A percentile compares a stretch with the other conserved stretches of the same genome.
Conservation (phyloP, 2,113 vertebrate species). For the Campylomormyrus tamandua region DNA sequence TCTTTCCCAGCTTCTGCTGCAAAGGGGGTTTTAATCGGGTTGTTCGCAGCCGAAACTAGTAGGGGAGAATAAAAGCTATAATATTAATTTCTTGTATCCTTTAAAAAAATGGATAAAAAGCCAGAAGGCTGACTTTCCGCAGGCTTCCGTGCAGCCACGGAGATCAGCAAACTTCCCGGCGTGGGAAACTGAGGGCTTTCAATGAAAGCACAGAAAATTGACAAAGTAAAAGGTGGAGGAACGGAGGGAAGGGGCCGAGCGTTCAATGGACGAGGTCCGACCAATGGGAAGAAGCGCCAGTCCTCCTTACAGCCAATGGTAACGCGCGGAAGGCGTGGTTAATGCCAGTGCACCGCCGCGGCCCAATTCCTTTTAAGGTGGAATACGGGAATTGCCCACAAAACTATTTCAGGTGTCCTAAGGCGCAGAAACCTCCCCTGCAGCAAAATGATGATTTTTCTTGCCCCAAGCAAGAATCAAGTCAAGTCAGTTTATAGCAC, state of each 20-base stretch:
- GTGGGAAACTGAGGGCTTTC: slow-evolving; percentile 43
- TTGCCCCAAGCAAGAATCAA: background rate
- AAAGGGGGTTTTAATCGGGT: background rate
- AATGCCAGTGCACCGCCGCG: background rate
- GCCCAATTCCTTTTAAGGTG: slow-evolving; percentile 46
- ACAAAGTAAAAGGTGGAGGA: slow-evolving; percentile 66
- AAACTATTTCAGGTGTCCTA: background rate
- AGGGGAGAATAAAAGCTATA: background rate
- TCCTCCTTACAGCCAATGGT: slow-evolving; percentile 46
- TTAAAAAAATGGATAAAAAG: background rate
- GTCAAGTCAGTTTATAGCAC: background rate
- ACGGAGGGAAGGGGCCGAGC: slow-evolving; percentile 10
- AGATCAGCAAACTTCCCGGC: slow-evolving; percentile 27
- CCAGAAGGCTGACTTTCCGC: background rate
- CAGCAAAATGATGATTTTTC: background rate
- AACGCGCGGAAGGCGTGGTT: slow-evolving; percentile 36
- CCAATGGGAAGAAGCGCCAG: slow-evolving; percentile 46
- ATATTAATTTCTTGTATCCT: background rate
- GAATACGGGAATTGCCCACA: slow-evolving; percentile 23
- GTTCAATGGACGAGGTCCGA: slow-evolving; percentile 44
- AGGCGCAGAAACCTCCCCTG: background rate
- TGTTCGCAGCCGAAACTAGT: background rate
- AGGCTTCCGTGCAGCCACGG: background rate
- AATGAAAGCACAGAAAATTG: slow-evolving; percentile 57
- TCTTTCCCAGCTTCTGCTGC: background rate